These are phyloP conservation scores for Rhagophthalmus giganteus DNA, from an alignment of 2,888 invertebrate genomes.

Conservation along the genomic window DNA sequence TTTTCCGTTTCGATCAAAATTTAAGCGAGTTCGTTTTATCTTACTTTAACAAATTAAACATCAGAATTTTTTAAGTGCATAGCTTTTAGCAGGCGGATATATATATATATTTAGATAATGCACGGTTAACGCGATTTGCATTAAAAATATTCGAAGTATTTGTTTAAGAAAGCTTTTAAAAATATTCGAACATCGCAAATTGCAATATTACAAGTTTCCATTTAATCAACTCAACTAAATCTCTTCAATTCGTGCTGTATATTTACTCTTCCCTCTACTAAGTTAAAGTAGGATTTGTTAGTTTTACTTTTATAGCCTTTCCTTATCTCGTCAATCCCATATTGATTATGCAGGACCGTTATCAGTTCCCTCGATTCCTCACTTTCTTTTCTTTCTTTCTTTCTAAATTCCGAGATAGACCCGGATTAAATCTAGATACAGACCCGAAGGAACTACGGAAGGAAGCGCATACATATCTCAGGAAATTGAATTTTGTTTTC, in stretches of 20 bases:
- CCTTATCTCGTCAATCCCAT: slow-evolving; percentile 30
- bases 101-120: no score
- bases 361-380: slow-evolving; percentile 27
- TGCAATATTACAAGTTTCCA: slow-evolving; percentile 5
- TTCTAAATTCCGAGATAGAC: slow-evolving; percentile 24
- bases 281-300: slow-evolving; percentile 30
- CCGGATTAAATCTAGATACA: slow-evolving; percentile 30
- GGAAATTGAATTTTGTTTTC: slow-evolving; percentile 33
- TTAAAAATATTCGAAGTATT: neutral
- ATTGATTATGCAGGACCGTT: slow-evolving; percentile 32
- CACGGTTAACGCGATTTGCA: slow-evolving; percentile 1
- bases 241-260: slow-evolving; percentile 6
- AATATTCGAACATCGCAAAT: neutral
- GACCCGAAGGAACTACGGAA: slow-evolving; percentile 24
- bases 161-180: neutral
- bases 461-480: slow-evolving; percentile 30
- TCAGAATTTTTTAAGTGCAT: no score
- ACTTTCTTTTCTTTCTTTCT: slow-evolving; percentile 25
- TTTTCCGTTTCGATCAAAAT: no score
- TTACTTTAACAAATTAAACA: no score
- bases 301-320: slow-evolving; percentile 30
- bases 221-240: slow-evolving; percentile 7
- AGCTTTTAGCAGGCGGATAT: no score
- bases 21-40: no score
- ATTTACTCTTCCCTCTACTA: slow-evolving; percentile 14